Evolutionary conservation across 92 coral and sea anemone species (phyloP).

Genomic region (Epizoanthus illoricatus): DNA sequence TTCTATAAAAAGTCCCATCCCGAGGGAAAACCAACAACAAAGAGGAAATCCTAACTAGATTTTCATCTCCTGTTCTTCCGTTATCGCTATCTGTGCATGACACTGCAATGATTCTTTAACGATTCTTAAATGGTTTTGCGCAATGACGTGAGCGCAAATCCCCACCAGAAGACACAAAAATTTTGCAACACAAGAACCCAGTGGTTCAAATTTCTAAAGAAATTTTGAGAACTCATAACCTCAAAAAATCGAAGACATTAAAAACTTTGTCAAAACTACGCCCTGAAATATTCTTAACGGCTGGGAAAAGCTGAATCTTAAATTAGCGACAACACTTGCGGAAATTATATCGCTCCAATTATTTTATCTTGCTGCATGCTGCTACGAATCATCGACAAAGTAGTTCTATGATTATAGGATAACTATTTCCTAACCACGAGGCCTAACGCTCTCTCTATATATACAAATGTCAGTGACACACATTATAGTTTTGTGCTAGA

Average conservation of each 20-base stretch:
- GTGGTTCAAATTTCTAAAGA: not conserved
- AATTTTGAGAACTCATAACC: not conserved
- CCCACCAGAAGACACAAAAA: constrained; percentile 3
- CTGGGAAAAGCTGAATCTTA: not conserved
- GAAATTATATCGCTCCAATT: not conserved
- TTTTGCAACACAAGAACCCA: not conserved
- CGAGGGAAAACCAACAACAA: constrained; percentile 31
- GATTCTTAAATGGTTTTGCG: constrained; percentile 31
- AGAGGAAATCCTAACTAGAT: constrained; percentile 31
- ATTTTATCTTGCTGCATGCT: constrained; percentile 23
- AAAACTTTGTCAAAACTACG: not conserved
- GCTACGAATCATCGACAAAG: not conserved
- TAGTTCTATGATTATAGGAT: not conserved
- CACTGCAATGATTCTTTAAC: constrained; percentile 27
- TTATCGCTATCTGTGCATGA: not conserved
- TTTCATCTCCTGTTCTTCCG: constrained; percentile 24
- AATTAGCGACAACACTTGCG: not conserved
- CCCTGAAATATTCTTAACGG: not conserved
- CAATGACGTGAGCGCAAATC: constrained; percentile 27
- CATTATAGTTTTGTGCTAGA: not conserved
- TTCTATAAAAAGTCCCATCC: constrained; percentile 18
- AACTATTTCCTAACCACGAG: not conserved
- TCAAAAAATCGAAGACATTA: not conserved
- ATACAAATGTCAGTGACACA: not conserved
- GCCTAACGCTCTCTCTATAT: not conserved